Base-by-base conservation (phyloP, 2,888 invertebrate genomes). In the Amblyjoppa proteus region DNA sequence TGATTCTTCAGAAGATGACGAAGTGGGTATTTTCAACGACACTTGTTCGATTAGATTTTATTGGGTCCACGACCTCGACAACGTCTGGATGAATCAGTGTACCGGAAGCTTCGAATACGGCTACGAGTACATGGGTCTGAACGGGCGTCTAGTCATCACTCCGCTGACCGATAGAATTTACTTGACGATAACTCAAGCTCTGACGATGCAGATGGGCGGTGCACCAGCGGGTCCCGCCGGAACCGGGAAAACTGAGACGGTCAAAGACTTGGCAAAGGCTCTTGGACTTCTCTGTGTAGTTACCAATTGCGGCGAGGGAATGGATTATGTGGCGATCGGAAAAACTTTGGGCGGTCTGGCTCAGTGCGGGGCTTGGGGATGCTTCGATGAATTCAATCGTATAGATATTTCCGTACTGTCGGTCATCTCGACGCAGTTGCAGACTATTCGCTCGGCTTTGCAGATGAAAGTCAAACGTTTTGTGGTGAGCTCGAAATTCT, bases 111-210 rank as follows among this genome's bases (percentile, higher is more conserved):
- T 99, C 92, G 97, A 98, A 85, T 99, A 98, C 91, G 99, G 99
- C 4, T 99, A 98, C 93, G 99, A 99, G 93, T 99, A 99, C 93
- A 98, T 98, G 98, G 99, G 99, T 0, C 94, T 98, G 11, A 98
- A 98, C 93, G 98, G 98, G 0, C 96, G 98, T 58, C 95, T 99
- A 80, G 98, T 99, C 9, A 97, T 98, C 84, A 99, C 99, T 0
- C 98, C 98, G 0, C 94, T 99, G 3, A 99, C 99, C 0, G 99
- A 99, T 93, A 95, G 98, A 83, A 98, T 98, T 90, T 98, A 98
- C 93, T 95, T 99, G 84, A 98, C 98, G 0, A 97, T 99, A 80
- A 99, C 99, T 0, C 98, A 98, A 94, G 98, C 98, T 0, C 95
- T 99, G 74, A 97, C 97, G 0, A 98, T 99, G 98, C 97, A 98